A percentile compares a stretch with the other conserved stretches of the same genome.
These are phyloP conservation scores for Apantesis nais DNA, from an alignment of 2,888 invertebrate species.

Conservation along the genomic window DNA sequence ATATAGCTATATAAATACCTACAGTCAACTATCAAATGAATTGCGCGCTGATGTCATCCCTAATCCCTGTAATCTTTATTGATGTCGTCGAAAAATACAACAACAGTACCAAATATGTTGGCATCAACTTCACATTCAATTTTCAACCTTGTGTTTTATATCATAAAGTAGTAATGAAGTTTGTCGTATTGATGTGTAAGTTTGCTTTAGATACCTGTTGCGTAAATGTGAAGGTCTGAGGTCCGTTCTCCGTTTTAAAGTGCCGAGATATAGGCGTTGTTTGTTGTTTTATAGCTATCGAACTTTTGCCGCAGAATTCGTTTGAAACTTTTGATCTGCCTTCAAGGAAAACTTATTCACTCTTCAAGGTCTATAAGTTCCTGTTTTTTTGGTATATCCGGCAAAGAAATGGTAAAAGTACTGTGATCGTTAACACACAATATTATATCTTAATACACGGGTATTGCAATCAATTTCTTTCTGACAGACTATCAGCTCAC, in stretches of 20 bases:
- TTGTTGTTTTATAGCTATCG: conserved; percentile 26
- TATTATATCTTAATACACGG: too few relatives aligned
- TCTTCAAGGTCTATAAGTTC: background rate
- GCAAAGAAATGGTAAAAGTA: too few relatives aligned
- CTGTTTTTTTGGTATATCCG: background rate
- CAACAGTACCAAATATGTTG: conserved; percentile 10
- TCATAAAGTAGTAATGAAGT: conserved; percentile 9
- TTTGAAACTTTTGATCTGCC: background rate
- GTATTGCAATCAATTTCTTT: too few relatives aligned
- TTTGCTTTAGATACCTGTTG: conserved; percentile 32
- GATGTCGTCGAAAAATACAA: conserved; percentile 35
- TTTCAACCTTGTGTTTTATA: conserved; percentile 10
- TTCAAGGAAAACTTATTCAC: background rate
- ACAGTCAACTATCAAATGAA: conserved; percentile 19
- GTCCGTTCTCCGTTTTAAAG: conserved; percentile 37
- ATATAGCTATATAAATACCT: background rate
- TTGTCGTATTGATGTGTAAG: background rate
- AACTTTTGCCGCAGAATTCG: background rate
- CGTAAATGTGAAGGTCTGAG: conserved; percentile 48
- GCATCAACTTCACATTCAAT: conserved; percentile 7
- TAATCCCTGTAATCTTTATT: conserved; percentile 34
- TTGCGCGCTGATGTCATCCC: conserved; percentile 21
- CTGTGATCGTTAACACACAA: too few relatives aligned
- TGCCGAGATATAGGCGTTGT: conserved; percentile 39
- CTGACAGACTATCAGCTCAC: too few relatives aligned